These are phyloP conservation scores for Ceratotherium simum DNA, from an alignment of 2,113 vertebrate species.

Conservation along the genomic window DNA sequence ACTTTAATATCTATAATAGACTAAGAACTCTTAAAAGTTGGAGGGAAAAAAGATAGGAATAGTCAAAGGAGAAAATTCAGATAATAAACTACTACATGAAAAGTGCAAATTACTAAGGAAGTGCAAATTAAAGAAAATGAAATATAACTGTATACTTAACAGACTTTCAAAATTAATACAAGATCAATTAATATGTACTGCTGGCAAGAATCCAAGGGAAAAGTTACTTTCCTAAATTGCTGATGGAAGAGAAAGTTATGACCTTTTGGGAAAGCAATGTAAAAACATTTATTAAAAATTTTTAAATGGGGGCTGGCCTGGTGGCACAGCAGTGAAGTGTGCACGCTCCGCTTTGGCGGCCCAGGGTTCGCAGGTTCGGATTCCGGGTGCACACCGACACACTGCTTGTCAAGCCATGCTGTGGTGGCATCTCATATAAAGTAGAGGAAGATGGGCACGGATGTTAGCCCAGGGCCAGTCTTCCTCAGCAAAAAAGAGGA, in stretches of 20 bases:
- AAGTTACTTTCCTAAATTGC: not conserved
- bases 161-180: conserved; percentile 28
- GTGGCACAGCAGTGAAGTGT: no score
- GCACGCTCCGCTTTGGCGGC: no score
- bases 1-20: not conserved
- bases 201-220: not conserved
- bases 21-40: not conserved
- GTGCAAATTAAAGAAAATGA: not conserved
- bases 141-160: not conserved
- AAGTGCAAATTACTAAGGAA: not conserved
- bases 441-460: no score
- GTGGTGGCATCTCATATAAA: no score
- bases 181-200: not conserved
- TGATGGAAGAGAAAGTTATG: not conserved
- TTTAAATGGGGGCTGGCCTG: no score
- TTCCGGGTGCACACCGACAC: no score
- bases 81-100: not conserved
- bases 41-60: not conserved
- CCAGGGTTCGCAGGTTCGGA: no score
- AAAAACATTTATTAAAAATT: not conserved
- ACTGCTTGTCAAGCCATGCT: no score
- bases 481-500: no score
- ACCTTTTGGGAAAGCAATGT: not conserved
- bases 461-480: no score
- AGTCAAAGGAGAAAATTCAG: conserved; percentile 1